These are phyloP conservation scores for Hystrix cristata DNA, from an alignment of 2,113 vertebrate genomes.

Conservation along the genomic window DNA sequence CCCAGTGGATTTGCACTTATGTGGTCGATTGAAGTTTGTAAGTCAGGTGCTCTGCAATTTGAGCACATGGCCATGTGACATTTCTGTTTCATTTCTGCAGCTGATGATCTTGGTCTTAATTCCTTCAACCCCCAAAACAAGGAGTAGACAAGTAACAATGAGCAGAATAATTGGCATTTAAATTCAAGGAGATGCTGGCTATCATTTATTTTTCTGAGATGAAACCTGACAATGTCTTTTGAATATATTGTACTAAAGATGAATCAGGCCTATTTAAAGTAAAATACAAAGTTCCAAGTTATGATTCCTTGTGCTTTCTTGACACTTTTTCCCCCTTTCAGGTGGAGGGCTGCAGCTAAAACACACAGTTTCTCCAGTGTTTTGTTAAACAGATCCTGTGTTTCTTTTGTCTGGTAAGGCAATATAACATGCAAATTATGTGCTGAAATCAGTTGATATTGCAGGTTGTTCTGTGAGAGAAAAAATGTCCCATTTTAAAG, in stretches of 20 bases:
- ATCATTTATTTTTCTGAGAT: conserved; percentile 61
- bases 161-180: conserved; percentile 47
- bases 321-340: not conserved
- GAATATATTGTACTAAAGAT: not conserved
- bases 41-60: not conserved
- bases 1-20: not conserved
- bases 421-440: not conserved
- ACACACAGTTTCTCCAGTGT: conserved; percentile 14
- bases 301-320: not conserved
- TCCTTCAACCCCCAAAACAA: not conserved
- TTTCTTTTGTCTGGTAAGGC: not conserved
- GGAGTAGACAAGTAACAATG: not conserved
- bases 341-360: not conserved
- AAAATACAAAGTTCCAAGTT: not conserved
- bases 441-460: conserved; percentile 43
- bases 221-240: not conserved
- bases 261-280: not conserved
- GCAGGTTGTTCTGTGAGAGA: not conserved
- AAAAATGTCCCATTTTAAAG: not conserved
- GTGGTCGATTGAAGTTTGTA: not conserved
- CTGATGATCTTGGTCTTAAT: conserved; percentile 16
- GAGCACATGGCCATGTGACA: not conserved
- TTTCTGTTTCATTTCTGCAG: not conserved
- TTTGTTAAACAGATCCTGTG: not conserved
- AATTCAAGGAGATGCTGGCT: not conserved